phyloP scores from a whole-genome alignment of 2,797 vertebrate genomes.

The Clamator glandarius region DNA sequence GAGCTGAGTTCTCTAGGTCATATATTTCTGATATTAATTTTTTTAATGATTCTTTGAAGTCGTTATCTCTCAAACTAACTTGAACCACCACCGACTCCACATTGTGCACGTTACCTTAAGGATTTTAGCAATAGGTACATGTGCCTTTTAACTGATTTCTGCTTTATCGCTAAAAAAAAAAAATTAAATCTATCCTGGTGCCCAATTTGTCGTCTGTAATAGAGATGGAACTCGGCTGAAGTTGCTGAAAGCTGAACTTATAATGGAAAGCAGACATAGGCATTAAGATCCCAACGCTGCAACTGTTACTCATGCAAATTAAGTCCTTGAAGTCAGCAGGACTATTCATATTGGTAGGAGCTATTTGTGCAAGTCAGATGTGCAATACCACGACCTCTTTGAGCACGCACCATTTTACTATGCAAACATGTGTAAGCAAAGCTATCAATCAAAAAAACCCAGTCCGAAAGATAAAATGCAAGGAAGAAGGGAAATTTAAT shows the following conservation, averaged over 20 bases:
- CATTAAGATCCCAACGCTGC: neutral
- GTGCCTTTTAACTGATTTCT: neutral
- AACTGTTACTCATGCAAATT: slow-evolving; percentile 18
- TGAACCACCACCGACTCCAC: neutral
- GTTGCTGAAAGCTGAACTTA: neutral
- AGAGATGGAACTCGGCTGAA: neutral
- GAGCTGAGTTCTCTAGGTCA: neutral
- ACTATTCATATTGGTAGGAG: neutral
- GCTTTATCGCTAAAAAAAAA: neutral
- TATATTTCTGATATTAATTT: neutral
- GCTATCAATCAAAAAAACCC: neutral
- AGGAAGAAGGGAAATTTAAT: slow-evolving; percentile 28
- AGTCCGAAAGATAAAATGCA: slow-evolving; percentile 1
- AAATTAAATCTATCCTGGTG: neutral
- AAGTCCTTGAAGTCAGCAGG: slow-evolving; percentile 37
- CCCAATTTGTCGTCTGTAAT: slow-evolving; percentile 4
- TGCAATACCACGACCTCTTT: neutral
- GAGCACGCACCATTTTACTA: neutral
- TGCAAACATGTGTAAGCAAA: slow-evolving; percentile 10
- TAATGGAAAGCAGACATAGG: neutral
- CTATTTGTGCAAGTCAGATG: neutral
- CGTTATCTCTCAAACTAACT: neutral
- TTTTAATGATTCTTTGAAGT: neutral
- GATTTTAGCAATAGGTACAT: neutral
- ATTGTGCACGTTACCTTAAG: neutral